Base-by-base conservation (phyloP, 2,888 invertebrate genomes). In the Aleiodes testaceus region DNA sequence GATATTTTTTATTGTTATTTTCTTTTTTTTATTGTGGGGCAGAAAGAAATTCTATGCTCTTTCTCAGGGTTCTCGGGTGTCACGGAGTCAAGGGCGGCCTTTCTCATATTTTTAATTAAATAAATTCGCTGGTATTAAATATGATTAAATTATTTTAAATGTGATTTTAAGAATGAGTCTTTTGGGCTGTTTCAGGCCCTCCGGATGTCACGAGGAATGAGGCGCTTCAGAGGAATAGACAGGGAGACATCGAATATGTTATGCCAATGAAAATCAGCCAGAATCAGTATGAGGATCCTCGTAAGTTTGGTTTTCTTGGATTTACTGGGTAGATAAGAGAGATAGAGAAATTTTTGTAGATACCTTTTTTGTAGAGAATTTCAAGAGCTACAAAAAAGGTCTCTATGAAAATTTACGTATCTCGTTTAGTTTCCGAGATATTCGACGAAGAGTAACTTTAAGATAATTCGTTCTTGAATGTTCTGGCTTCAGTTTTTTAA, bases 261-360 rank as follows among this genome's bases (percentile, higher is more conserved):
- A 89, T 87, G 73, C 91, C 91, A 12, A 82, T 89, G 70, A 92
- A 92, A 85, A 88, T 91, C 69, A 89, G 90, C 77, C 90, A 82
- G 52, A 86, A 86, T 75, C 81, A 83, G 55, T 86, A 91, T 81
- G 90, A 89, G 71, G 91, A 91, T 81, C 81, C 84, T 52, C 74
- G 87, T 87, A 77, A 86, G 85, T 85, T 55, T 7, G 47, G 49
- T 20, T 14, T 20, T 22, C 22, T 22, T 22, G 22, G 4, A 22
- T 22, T 22, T 22, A 3, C 22, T 22, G 2, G 22, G 22, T 3
- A 44, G 4, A 2, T 22, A 22, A n/a, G n/a, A n/a, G n/a, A n/a
- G n/a, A n/a, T n/a, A n/a, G n/a, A n/a, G n/a, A n/a, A n/a, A n/a
- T n/a, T n/a, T n/a, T n/a, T n/a, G 22, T 3, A 44, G 4, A 2